These are phyloP conservation scores for Dicyrtoma fusca DNA, from an alignment of 2,888 invertebrate genomes.

Conservation along the genomic window DNA sequence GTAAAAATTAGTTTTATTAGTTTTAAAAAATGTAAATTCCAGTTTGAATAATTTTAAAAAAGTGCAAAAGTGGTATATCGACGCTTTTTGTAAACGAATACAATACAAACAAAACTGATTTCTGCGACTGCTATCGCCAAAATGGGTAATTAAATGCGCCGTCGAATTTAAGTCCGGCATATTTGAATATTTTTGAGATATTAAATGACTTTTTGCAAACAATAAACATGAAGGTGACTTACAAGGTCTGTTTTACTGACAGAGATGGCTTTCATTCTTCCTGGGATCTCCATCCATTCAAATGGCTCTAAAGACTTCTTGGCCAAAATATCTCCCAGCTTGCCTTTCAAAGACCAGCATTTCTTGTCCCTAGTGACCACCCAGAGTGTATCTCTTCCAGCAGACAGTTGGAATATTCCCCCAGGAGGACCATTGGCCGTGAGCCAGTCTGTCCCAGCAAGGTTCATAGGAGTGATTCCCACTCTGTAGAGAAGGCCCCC, in stretches of 20 bases:
- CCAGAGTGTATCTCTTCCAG: constrained; percentile 79
- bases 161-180: too few species aligned
- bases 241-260: constrained; percentile 52
- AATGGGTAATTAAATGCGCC: too few species aligned
- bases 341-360: constrained; percentile 54
- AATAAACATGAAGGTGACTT: too few species aligned
- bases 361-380: constrained; percentile 73
- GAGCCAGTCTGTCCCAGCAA: constrained; percentile 74
- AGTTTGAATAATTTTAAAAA: too few species aligned
- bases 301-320: constrained; percentile 31
- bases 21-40: constrained; percentile 6
- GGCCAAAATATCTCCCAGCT: constrained; percentile 38
- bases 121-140: too few species aligned
- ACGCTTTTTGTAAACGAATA: too few species aligned
- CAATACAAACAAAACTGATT: too few species aligned
- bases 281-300: constrained; percentile 55
- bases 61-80: too few species aligned
- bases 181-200: too few species aligned
- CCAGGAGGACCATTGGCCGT: constrained; percentile 60
- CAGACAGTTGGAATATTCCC: constrained; percentile 68
- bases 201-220: too few species aligned
- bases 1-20: too few species aligned
- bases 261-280: constrained; percentile 50
- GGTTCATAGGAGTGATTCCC: constrained; percentile 78
- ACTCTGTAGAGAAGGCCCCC: constrained; percentile 81